Evolutionary conservation across 2,113 vertebrate species (phyloP).

Genomic region (Pangasianodon gigas): DNA sequence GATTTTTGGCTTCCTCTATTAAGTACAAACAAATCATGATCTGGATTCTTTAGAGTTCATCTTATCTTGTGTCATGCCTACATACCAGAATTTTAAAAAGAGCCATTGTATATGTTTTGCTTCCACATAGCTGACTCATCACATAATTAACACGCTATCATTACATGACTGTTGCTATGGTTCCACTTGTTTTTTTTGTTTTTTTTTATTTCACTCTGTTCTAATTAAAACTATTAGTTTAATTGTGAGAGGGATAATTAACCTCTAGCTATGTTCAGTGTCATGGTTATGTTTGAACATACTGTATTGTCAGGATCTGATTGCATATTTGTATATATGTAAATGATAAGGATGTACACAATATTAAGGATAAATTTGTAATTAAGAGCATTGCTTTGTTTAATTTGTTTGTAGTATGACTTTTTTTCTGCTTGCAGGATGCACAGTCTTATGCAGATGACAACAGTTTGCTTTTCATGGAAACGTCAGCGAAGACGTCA

Average conservation of each 20-base stretch:
- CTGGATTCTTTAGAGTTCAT: not conserved
- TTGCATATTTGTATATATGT: not conserved
- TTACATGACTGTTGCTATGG: not conserved
- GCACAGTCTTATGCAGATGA: constrained; percentile 97
- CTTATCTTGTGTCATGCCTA: not conserved
- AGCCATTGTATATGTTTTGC: not conserved
- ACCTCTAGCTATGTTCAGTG: not conserved
- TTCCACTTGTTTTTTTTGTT: not conserved
- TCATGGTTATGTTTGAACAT: not conserved
- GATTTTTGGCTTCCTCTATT: not conserved
- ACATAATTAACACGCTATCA: not conserved
- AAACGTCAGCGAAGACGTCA: constrained; percentile 96
- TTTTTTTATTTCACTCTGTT: not conserved
- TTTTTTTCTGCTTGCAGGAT: constrained; percentile 76
- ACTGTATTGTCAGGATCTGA: not conserved
- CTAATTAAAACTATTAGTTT: not conserved
- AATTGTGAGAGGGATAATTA: not conserved
- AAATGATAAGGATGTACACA: not conserved
- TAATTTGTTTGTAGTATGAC: not conserved
- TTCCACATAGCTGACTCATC: not conserved
- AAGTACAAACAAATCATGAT: not conserved
- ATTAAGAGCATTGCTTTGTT: not conserved
- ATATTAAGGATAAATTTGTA: not conserved
- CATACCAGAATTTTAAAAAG: not conserved
- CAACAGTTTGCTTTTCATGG: constrained; percentile 99